A percentile compares a stretch with the other conserved stretches of the same genome.
These are phyloP conservation scores for Parnassius orleans DNA, from an alignment of 2,888 invertebrate genomes.

Conservation along the genomic window DNA sequence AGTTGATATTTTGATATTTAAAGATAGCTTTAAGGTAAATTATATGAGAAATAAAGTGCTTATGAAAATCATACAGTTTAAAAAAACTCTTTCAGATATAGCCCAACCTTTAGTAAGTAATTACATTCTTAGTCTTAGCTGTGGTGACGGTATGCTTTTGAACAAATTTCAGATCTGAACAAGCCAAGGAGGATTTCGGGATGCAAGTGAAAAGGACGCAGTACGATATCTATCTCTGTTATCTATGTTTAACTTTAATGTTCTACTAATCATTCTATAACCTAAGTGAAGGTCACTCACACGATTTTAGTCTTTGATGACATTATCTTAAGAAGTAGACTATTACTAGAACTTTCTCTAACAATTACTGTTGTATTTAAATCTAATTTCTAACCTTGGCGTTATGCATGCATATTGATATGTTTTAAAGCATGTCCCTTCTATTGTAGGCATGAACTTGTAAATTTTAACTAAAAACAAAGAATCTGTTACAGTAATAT, in stretches of 20 bases:
- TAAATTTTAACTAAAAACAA: too few species aligned
- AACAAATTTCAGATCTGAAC: slow-evolving; percentile 69
- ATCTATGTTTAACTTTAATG: slow-evolving; percentile 39
- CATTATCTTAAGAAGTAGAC: background rate
- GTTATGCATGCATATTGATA: slow-evolving; percentile 9
- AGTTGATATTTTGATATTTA: too few species aligned
- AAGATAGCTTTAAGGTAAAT: too few species aligned
- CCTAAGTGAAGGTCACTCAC: background rate
- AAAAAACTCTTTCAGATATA: too few species aligned
- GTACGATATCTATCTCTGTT: slow-evolving; percentile 58
- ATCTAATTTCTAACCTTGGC: slow-evolving; percentile 14
- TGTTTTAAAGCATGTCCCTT: slow-evolving; percentile 13
- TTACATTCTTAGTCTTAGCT: slow-evolving; percentile 1
- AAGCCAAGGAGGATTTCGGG: slow-evolving; percentile 71
- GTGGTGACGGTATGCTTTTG: slow-evolving; percentile 42
- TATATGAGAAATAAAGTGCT: too few species aligned
- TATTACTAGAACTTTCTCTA: slow-evolving; percentile 8
- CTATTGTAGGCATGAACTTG: slow-evolving; percentile 2
- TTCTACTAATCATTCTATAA: slow-evolving; percentile 23
- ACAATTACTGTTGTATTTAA: slow-evolving; percentile 12
- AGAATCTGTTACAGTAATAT: too few species aligned
- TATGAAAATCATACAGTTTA: too few species aligned
- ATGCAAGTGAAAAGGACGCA: slow-evolving; percentile 77
- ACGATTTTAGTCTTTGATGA: slow-evolving; percentile 7
- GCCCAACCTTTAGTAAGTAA: too few species aligned